Evolutionary conservation across 1,140 invertebrate genomes (phyloP), one percentile per base, ranked within the genome.

Genomic region (Diabrotica undecimpunctata): DNA sequence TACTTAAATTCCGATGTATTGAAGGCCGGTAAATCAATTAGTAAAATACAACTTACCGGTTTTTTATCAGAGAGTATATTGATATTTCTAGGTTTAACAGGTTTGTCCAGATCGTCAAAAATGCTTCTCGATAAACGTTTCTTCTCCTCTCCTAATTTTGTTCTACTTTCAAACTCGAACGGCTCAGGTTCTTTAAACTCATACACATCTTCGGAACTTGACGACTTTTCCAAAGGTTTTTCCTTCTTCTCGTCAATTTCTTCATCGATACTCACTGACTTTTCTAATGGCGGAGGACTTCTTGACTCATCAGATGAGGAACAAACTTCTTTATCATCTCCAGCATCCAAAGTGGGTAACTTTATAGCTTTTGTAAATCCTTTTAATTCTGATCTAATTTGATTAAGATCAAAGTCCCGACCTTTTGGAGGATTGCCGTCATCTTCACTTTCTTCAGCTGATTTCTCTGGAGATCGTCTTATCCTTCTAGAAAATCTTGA

Each of bases 171-270:
- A 70, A 92, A 87, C 77, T 93, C 90, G 73, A 93, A 93, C 0
- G 91, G 90, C 78, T 94, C 91, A 0, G 90, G 90, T 80, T 94
- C 92, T 78, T 93, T 93, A 72, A 94, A 94, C 77, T 94, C 92
- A 71, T 94, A 94, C 74, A 93, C 86, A 77, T 93, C 91, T 70
- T 89, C 87, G 6, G 85, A 82, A 66, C 70, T 77, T 10, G 69
- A 70, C 52, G 73, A 71, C 41, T 72, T 73, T 66, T 77, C 72
- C 53, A 69, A 54, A 37, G 57, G 56, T 65, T 78, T 62, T 66
- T 67, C 62, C 60, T 69, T 53, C 64, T 68, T 72, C 13, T 74
- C 63, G 54, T 75, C 66, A 57, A 65, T 50, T 54, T 69, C 64
- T 10, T 74, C 67, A 55, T 73, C 71, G 36, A 65, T 68, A 12